Conservation (phyloP, 2,888 invertebrate genomes). For the Orchesella flavescens region DNA sequence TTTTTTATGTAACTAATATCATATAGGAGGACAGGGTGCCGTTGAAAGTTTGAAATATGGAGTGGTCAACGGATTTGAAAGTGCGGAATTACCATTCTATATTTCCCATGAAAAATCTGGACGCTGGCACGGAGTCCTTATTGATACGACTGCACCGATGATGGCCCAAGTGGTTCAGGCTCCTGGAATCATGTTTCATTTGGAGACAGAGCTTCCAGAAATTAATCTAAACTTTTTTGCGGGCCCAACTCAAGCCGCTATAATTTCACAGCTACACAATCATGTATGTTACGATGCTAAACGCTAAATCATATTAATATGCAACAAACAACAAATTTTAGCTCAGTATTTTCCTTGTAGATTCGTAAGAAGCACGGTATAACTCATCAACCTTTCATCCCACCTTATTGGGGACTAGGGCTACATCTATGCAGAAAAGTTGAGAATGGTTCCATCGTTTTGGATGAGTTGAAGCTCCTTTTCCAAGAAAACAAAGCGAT, state of each 20-base stretch:
- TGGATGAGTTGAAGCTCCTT: constrained; percentile 71
- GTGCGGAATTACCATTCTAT: constrained; percentile 72
- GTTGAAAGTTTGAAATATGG: constrained; percentile 49
- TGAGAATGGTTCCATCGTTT: constrained; percentile 69
- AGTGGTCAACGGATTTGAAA: constrained; percentile 66
- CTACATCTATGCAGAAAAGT: constrained; percentile 75
- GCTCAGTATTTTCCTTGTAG: no score
- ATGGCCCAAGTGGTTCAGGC: constrained; percentile 76
- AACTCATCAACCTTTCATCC: constrained; percentile 64
- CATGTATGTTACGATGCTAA: constrained; percentile 57
- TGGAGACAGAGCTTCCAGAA: constrained; percentile 58
- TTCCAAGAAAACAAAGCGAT: constrained; percentile 58
- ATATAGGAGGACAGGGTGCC: constrained; percentile 64
- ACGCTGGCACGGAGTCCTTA: constrained; percentile 78
- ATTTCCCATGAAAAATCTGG: constrained; percentile 75
- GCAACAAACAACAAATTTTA: no score
- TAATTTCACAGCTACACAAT: constrained; percentile 74
- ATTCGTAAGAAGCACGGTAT: constrained; percentile 22
- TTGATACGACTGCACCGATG: constrained; percentile 77
- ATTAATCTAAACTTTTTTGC: constrained; percentile 76
- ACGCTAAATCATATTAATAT: no score
- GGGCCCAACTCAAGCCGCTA: constrained; percentile 77
- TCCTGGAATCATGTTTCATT: constrained; percentile 76
- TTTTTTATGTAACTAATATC: not conserved
- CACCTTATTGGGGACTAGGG: constrained; percentile 76